Conservation (phyloP, 2,797 vertebrate genomes). For the Hydrophis major region DNA sequence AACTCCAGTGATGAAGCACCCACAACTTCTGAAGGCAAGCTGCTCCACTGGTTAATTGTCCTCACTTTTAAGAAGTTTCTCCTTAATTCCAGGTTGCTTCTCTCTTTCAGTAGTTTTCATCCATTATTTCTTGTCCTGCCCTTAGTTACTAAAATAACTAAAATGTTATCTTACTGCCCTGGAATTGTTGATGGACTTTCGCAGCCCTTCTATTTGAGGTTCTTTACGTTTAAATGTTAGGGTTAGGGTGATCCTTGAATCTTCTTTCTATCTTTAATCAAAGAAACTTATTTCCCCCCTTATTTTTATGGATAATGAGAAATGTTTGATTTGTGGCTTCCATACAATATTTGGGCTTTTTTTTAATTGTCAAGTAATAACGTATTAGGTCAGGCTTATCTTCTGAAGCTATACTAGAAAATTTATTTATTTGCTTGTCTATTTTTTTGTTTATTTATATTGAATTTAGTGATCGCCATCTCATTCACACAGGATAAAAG, state of each 20-base stretch:
- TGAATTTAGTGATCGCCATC: background rate
- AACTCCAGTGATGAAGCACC: too few species aligned
- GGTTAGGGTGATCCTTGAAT: background rate
- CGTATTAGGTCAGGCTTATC: background rate
- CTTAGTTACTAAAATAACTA: background rate
- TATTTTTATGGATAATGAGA: background rate
- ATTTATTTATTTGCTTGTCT: background rate
- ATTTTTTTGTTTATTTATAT: background rate
- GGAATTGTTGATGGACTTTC: background rate
- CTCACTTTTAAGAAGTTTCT: too few species aligned
- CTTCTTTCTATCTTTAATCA: background rate
- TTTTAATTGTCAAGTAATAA: background rate
- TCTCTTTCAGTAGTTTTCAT: too few species aligned
- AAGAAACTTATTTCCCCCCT: background rate
- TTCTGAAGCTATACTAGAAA: background rate
- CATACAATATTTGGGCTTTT: background rate
- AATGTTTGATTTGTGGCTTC: background rate
- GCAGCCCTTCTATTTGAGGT: background rate
- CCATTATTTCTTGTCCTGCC: too few species aligned
- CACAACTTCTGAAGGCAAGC: too few species aligned
- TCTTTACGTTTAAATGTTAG: background rate
- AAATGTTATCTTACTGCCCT: background rate
- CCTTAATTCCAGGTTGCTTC: too few species aligned
- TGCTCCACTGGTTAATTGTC: too few species aligned
- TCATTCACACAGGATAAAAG: background rate